Percentiles rank a stretch among this genome's conserved stretches.
phyloP scores from a whole-genome alignment of 2,113 vertebrate species.

The Thalassoma bifasciatum region DNA sequence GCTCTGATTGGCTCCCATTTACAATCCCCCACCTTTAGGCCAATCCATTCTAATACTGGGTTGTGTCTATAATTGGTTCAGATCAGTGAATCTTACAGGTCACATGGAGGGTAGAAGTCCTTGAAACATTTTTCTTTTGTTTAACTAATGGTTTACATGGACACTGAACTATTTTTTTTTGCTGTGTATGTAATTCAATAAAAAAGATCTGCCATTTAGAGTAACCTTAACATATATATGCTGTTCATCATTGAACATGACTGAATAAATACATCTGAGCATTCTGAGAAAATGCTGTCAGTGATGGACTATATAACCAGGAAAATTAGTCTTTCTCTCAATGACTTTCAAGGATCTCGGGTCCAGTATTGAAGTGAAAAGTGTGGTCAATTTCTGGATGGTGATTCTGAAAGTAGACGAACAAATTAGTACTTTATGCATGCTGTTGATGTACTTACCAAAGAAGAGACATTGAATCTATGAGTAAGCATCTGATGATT shows the following conservation, averaged over 20 bases:
- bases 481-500: no score
- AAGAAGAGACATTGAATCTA: no score
- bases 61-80: slow-evolving; percentile 47
- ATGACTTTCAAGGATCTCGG: background rate
- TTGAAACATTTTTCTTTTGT: slow-evolving; percentile 4
- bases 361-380: background rate
- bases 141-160: background rate
- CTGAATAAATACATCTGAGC: no score
- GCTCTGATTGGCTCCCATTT: slow-evolving; percentile 56
- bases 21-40: slow-evolving; percentile 50
- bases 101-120: slow-evolving; percentile 19
- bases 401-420: slow-evolving; percentile 1
- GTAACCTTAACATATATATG: background rate
- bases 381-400: background rate
- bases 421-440: background rate
- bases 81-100: slow-evolving; percentile 40
- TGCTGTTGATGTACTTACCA: background rate
- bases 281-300: no score
- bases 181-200: background rate
- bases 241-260: background rate
- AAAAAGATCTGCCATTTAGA: background rate
- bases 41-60: slow-evolving; percentile 33
- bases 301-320: no score
- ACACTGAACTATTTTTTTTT: background rate
- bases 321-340: background rate